Conservation (phyloP, 2,113 vertebrate genomes). For the Mus musculus region GRCm39 chrX:51071001-51071500, state of each 20-base stretch:
- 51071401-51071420: neutral
- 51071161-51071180: neutral
- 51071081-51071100: neutral
- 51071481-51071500: neutral
- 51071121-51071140: neutral
- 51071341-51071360: neutral
- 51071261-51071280: conserved; percentile 17
- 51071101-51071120: neutral
- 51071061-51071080: neutral
- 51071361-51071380: neutral
- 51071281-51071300: conserved; percentile 32
- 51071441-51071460: neutral
- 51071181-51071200: neutral
- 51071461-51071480: neutral
- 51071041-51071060: neutral
- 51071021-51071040: neutral
- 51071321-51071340: neutral
- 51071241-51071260: neutral
- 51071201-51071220: neutral
- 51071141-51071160: neutral
- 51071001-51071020: neutral
- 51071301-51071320: neutral
- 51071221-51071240: neutral
- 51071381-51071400: neutral
- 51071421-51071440: neutral